These are phyloP conservation scores for Mormyrus hasselquistii DNA, from an alignment of 2,797 vertebrate genomes.

Conservation along the genomic window DNA sequence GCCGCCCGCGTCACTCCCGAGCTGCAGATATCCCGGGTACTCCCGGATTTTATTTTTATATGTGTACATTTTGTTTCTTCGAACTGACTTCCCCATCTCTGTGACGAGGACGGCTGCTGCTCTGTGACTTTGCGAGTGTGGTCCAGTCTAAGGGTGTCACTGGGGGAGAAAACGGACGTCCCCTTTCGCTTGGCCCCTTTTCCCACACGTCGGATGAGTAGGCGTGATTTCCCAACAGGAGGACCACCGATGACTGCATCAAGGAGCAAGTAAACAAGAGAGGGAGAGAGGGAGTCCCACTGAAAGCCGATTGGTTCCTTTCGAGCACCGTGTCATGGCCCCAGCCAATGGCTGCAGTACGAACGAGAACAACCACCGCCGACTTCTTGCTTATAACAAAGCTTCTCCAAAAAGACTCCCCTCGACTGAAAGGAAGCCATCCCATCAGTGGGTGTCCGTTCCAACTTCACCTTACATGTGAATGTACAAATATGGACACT, in stretches of 20 bases:
- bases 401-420: constrained; percentile 4
- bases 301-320: not conserved
- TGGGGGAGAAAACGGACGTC: not conserved
- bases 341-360: not conserved
- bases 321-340: not conserved
- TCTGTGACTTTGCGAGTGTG: constrained; percentile 22
- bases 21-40: constrained; percentile 34
- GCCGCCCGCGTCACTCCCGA: constrained; percentile 34
- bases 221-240: constrained; percentile 31
- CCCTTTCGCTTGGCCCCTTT: not conserved
- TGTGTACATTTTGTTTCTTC: constrained; percentile 47
- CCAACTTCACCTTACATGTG: constrained; percentile 55
- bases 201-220: not conserved
- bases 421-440: not conserved
- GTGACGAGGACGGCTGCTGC: constrained; percentile 10
- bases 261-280: not conserved
- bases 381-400: not conserved
- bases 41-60: constrained; percentile 72
- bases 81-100: constrained; percentile 3
- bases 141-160: constrained; percentile 30
- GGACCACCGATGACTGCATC: constrained; percentile 16
- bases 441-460: constrained; percentile 35
- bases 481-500: constrained; percentile 56
- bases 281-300: not conserved
- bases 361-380: not conserved